Conservation (phyloP, 2,888 invertebrate genomes). For the Caenorhabditis sp. region DNA sequence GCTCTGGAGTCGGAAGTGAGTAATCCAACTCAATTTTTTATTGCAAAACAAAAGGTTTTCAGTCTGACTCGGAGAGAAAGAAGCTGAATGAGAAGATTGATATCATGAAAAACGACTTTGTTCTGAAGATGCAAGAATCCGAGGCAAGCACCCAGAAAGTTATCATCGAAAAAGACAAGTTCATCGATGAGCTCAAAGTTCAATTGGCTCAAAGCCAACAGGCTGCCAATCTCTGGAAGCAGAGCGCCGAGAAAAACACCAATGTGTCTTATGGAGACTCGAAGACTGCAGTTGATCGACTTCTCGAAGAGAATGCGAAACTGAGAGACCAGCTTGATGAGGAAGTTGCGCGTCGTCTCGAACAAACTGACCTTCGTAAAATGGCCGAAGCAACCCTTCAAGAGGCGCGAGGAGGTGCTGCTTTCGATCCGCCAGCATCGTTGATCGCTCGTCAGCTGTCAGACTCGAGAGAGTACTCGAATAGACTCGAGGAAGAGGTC, state of each 20-base stretch:
- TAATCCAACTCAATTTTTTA: no score
- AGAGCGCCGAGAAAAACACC: conserved; percentile 51
- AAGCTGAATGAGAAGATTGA: conserved; percentile 27
- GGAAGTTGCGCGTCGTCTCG: conserved; percentile 58
- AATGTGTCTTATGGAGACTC: conserved; percentile 33
- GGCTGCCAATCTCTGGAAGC: conserved; percentile 55
- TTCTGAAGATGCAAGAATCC: conserved; percentile 34
- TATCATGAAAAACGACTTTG: conserved; percentile 22
- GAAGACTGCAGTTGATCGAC: conserved; percentile 41
- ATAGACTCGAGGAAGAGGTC: conserved; percentile 44
- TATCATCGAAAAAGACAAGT: conserved; percentile 28
- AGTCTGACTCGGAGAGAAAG: not conserved
- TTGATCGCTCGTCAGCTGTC: conserved; percentile 42
- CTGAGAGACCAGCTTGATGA: conserved; percentile 59
- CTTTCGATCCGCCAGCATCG: conserved; percentile 27
- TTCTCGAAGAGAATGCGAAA: conserved; percentile 50
- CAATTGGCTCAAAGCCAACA: conserved; percentile 52
- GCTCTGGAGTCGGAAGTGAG: not conserved
- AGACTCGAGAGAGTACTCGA: conserved; percentile 44
- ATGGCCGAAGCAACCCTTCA: conserved; percentile 43
- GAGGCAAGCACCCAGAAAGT: conserved; percentile 20
- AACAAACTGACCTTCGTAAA: conserved; percentile 48
- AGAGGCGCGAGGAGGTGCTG: conserved; percentile 19
- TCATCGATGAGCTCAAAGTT: conserved; percentile 50
- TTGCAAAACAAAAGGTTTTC: no score